phyloP scores from a whole-genome alignment of 2,797 vertebrate species.

The Gastrophryne carolinensis region DNA sequence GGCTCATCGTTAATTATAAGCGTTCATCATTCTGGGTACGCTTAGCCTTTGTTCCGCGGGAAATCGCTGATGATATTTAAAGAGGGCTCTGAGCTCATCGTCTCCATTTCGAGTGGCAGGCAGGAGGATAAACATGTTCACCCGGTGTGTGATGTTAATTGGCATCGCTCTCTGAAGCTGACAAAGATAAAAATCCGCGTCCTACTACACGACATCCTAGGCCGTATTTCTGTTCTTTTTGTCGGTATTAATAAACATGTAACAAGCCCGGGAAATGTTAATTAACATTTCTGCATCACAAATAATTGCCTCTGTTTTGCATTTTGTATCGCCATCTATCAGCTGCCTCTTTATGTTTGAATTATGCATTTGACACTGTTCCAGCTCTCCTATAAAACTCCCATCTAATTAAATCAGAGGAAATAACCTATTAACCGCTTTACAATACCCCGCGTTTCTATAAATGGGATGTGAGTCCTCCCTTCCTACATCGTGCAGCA shows the following conservation, averaged over 20 bases:
- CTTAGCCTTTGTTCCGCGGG: too few relatives aligned
- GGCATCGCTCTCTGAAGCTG: background rate
- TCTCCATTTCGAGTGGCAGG: background rate
- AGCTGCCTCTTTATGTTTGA: background rate
- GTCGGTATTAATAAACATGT: background rate
- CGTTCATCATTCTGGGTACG: too few relatives aligned
- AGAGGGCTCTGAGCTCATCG: background rate
- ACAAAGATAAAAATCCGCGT: background rate
- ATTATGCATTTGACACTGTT: constrained; percentile 8
- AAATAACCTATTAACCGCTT: background rate
- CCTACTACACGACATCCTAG: background rate
- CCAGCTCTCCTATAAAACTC: background rate
- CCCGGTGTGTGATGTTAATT: background rate
- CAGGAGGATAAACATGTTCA: background rate
- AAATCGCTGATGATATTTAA: background rate
- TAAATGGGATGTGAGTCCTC: too few relatives aligned
- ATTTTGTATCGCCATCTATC: background rate
- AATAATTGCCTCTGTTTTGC: background rate
- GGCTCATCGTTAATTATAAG: too few relatives aligned
- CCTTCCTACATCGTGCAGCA: too few relatives aligned
- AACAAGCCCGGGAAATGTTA: constrained; percentile 20
- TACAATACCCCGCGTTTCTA: too few relatives aligned
- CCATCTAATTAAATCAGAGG: background rate
- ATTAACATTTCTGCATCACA: constrained; percentile 17
- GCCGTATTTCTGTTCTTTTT: background rate